Conservation (phyloP, 2,888 invertebrate species). For the Macrophya annulata region DNA sequence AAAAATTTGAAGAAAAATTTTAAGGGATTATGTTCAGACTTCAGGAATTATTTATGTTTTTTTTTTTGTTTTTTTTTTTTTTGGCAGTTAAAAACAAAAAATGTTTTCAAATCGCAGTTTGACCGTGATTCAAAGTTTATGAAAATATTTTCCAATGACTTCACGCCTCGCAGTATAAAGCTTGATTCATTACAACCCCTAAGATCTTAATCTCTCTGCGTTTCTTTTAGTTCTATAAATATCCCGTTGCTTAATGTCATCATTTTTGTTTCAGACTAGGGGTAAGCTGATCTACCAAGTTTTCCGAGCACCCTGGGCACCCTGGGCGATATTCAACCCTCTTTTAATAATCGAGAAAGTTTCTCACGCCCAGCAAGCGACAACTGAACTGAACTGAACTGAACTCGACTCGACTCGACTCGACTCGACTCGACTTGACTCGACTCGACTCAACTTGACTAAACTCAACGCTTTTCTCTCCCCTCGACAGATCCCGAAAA, state of each 20-base stretch:
- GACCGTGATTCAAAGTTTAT: no score
- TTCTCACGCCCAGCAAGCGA: conserved; percentile 11
- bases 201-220: background rate
- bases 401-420: background rate
- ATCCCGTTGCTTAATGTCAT: conserved; percentile 19
- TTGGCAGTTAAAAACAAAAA: no score
- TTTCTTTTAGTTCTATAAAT: background rate
- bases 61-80: no score
- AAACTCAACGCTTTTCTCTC: conserved; percentile 19
- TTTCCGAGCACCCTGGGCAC: background rate
- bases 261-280: conserved; percentile 22
- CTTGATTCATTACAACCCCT: background rate
- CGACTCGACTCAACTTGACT: background rate
- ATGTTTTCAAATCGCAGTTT: no score
- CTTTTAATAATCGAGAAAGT: conserved; percentile 51
- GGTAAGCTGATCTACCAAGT: conserved; percentile 30
- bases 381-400: background rate
- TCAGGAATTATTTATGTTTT: no score
- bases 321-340: conserved; percentile 38
- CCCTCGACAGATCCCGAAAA: conserved; percentile 2
- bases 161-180: background rate
- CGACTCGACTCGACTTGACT: no score
- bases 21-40: no score
- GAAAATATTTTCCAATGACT: background rate
- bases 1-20: background rate